Conservation (phyloP, 2,888 invertebrate species). For the Rhagonycha fulva region DNA sequence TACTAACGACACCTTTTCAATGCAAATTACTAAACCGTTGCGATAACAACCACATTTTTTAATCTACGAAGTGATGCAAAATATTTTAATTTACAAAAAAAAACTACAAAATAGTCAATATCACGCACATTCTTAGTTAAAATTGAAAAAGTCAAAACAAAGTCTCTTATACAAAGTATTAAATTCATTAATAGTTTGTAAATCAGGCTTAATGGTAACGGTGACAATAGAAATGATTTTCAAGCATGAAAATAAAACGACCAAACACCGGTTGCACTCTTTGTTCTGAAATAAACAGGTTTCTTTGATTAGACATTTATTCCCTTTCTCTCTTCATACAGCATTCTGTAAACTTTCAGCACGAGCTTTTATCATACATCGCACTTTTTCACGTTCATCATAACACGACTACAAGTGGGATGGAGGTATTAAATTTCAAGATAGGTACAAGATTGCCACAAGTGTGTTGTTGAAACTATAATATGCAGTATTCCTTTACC, state of each 20-base stretch:
- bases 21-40: too few species aligned
- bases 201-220: neutral
- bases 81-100: neutral
- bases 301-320: constrained; percentile 40
- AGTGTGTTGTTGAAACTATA: neutral
- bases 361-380: constrained; percentile 2
- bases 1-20: neutral
- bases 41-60: too few species aligned
- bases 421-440: neutral
- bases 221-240: constrained; percentile 7
- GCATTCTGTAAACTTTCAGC: constrained; percentile 21
- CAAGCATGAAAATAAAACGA: constrained; percentile 7
- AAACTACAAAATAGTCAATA: neutral
- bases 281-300: constrained; percentile 48
- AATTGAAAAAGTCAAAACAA: neutral
- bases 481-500: neutral
- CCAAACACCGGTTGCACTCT: constrained; percentile 27
- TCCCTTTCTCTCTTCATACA: constrained; percentile 42
- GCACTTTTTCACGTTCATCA: constrained; percentile 1
- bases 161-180: neutral
- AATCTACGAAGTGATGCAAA: neutral
- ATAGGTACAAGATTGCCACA: neutral
- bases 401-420: constrained; percentile 1
- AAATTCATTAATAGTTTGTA: constrained; percentile 2
- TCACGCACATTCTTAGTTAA: neutral